Evolutionary conservation across 1,140 invertebrate species (phyloP).

Genomic region (Hylaeus anthracinus): DNA sequence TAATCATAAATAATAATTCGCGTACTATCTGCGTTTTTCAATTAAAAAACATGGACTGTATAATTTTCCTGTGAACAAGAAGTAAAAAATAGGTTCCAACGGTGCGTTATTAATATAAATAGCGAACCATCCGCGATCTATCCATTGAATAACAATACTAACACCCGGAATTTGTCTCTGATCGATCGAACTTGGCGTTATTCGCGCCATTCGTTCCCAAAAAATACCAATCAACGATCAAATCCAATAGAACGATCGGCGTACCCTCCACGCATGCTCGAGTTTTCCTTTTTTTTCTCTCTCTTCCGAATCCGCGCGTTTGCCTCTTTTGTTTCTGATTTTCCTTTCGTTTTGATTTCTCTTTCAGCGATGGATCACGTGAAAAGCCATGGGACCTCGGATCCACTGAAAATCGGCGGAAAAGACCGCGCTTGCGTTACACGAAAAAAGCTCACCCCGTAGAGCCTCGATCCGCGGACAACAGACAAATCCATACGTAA

Average conservation of each 20-base stretch:
- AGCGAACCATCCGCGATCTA: too few species aligned
- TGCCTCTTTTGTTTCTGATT: slow-evolving; percentile 63
- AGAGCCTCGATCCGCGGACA: neutral
- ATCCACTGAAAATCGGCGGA: slow-evolving; percentile 57
- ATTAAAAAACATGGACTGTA: too few species aligned
- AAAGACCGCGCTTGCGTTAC: slow-evolving; percentile 51
- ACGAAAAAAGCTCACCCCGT: slow-evolving; percentile 53
- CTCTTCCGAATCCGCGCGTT: slow-evolving; percentile 18
- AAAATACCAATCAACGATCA: too few species aligned
- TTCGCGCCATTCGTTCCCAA: too few species aligned
- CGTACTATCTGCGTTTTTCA: too few species aligned
- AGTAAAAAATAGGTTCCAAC: too few species aligned
- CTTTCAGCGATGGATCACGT: slow-evolving; percentile 72
- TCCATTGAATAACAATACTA: too few species aligned
- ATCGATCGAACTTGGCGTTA: neutral
- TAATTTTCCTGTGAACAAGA: too few species aligned
- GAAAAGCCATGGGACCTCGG: slow-evolving; percentile 51
- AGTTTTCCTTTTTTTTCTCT: slow-evolving; percentile 1
- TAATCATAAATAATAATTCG: too few species aligned
- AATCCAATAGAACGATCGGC: neutral
- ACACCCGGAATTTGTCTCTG: too few species aligned
- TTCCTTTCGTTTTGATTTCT: slow-evolving; percentile 71
- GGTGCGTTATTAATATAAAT: too few species aligned
- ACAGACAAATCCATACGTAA: neutral
- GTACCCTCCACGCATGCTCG: neutral